A percentile compares a stretch with the other conserved stretches of the same genome.
Evolutionary conservation across 2,888 invertebrate genomes (phyloP).

Genomic region (Leptura quadrifasciata): DNA sequence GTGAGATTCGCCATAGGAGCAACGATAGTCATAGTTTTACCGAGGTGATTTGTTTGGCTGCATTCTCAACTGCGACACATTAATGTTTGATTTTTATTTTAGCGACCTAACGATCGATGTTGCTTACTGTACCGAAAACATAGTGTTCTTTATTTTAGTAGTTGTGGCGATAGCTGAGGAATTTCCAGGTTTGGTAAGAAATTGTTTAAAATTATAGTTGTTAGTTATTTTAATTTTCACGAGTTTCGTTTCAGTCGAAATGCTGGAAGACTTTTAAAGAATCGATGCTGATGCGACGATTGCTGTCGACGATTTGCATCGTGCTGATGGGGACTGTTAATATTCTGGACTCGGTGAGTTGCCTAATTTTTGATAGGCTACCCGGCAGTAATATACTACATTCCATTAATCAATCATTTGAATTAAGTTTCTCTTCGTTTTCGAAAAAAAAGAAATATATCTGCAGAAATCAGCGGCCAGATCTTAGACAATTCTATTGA

Average conservation of each 20-base stretch:
- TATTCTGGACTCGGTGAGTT: slow-evolving; percentile 78
- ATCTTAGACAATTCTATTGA: too few species aligned
- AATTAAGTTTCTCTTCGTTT: too few species aligned
- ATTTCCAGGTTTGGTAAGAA: slow-evolving; percentile 62
- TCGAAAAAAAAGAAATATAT: too few species aligned
- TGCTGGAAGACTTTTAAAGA: slow-evolving; percentile 77
- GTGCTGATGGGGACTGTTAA: slow-evolving; percentile 77
- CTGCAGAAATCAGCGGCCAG: too few species aligned
- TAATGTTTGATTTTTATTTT: slow-evolving; percentile 49
- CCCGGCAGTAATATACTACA: too few species aligned
- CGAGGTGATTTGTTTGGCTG: slow-evolving; percentile 71
- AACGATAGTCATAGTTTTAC: slow-evolving; percentile 77
- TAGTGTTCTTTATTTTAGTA: slow-evolving; percentile 62
- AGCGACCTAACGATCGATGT: slow-evolving; percentile 64
- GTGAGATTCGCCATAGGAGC: slow-evolving; percentile 77
- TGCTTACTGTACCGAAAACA: slow-evolving; percentile 63
- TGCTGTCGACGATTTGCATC: slow-evolving; percentile 77
- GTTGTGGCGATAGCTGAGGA: slow-evolving; percentile 63
- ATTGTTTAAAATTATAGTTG: not conserved
- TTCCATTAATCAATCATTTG: too few species aligned
- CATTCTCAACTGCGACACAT: too few species aligned
- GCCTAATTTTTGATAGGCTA: too few species aligned
- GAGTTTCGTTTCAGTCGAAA: slow-evolving; percentile 71
- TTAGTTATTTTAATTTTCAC: not conserved
- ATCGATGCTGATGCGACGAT: slow-evolving; percentile 76